Base-by-base conservation (phyloP, 2,888 invertebrate genomes). In the Platycnemis pennipes region DNA sequence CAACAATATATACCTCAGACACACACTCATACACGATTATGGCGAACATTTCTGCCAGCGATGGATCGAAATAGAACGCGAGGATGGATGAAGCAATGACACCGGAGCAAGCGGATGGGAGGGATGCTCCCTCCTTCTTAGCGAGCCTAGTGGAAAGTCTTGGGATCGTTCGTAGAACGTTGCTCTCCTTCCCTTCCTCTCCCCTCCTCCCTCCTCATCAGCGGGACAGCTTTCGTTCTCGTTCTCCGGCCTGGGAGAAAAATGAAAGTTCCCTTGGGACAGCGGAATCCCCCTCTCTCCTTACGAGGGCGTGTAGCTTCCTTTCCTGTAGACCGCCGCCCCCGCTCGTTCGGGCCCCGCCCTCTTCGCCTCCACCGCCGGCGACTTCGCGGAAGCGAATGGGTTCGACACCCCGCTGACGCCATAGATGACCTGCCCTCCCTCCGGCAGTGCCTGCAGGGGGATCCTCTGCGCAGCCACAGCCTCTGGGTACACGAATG, bases 251-350 rank as follows among this genome's bases (percentile, higher is more conserved):
- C 77, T 77, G 77, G 77, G 77, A 63, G 91, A 91, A 91, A 91
- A 91, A 91, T 91, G 91, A 91, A 91, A 91, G 91, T 91, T 91
- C 56, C 56, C 77, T 77, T n/a, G 63, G 63, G 63, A 63, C n/a
- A 63, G 77, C 77, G 77, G 37, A 26, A 77, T 69, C 69, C 26
- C 69, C 37, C 91, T 63, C 42, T 69, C 56, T 53, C 56, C 53
- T 63, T 91, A 77, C 13, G 63, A 91, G 44, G 91, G 42, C 56
- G 91, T 63, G 63, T 91, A 91, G n/a, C 91, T 63, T 56, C 91
- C 91, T 63, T 63, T 91, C 11, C n/a, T 31, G 91, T 44, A 91
- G 8, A 56, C 89, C n/a, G 63, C 91, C 44, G 63, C 63, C 63
- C 91, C 91, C 13, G 63, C 42, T 13, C 42, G 91, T n/a, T 45